Evolutionary conservation across 2,797 vertebrate genomes (phyloP).

Genomic region (Cryptoblepharus egeriae): DNA sequence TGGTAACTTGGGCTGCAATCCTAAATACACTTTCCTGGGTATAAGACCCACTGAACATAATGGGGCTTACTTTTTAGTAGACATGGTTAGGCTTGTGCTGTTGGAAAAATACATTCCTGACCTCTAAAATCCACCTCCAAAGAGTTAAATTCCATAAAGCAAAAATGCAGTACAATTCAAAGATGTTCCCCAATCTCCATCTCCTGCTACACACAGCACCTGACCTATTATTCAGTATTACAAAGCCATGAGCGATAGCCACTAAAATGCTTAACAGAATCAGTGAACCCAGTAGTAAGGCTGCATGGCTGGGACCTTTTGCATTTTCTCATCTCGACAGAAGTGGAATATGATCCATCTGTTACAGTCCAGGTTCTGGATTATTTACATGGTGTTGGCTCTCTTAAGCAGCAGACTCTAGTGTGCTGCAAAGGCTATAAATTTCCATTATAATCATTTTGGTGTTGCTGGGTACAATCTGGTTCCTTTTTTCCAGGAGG

Average conservation of each 20-base stretch:
- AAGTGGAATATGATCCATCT: conserved; percentile 42
- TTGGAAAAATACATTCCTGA: not conserved
- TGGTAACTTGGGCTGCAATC: not conserved
- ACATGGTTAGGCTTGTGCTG: too few relatives aligned
- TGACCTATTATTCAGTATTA: conserved; percentile 36
- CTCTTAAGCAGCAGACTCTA: conserved; percentile 53
- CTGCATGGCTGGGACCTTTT: not conserved
- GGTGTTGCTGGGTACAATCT: conserved; percentile 46
- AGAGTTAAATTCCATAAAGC: conserved; percentile 11
- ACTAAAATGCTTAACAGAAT: conserved; percentile 26
- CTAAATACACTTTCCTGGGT: too few relatives aligned
- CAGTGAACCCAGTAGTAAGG: conserved; percentile 39
- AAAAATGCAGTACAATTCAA: conserved; percentile 26
- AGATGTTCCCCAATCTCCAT: conserved; percentile 14
- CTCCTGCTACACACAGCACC: conserved; percentile 33
- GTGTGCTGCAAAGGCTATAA: conserved; percentile 53
- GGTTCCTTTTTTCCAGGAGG: conserved; percentile 37
- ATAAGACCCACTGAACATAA: too few relatives aligned
- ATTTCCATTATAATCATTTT: conserved; percentile 60
- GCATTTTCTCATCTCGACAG: conserved; percentile 17
- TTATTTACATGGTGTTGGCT: conserved; percentile 64
- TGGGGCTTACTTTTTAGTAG: too few relatives aligned
- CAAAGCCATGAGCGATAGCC: not conserved
- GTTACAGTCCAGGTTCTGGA: conserved; percentile 47
- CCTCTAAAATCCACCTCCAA: not conserved